Evolutionary conservation across 92 coral and sea anemone species (phyloP), one percentile per base, ranked within the genome.

Genomic region (Porites cylindrica): DNA sequence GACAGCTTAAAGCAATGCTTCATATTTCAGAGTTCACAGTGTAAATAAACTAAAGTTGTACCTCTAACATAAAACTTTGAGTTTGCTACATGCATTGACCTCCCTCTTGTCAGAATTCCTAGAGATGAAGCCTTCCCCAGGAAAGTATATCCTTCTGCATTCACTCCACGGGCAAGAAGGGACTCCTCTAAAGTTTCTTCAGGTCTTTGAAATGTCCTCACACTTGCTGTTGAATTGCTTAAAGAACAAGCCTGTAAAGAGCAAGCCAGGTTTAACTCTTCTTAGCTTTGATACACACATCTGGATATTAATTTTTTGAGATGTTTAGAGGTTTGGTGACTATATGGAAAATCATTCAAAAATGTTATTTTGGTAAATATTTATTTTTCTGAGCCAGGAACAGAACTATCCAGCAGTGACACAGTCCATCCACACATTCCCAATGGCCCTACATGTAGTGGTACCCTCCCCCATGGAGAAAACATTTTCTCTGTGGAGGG

Each of bases 31-130:
- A 38, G 47, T 38, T 4, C 47, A 38, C 47, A 38, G 47, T 38
- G 47, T 4, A 38, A 38, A 38, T 38, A 3, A 38, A 38, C 47
- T 4, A 2, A 6, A 1, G 26, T 20, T 12, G 17, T 78, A 93
- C 99, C 98, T 95, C 89, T 97, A 2, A 93, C 91, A 80, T 97
- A 95, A 83, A 97, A 97, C 88, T 97, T 97, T 20, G 99, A 97
- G 83, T 97, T 97, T n/a, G 99, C 99, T 16, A 97, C 98, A 85
- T 95, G 98, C 60, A 96, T 12, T 5, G 98, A 90, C 75, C 89
- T 90, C 53, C 90, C 98, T 50, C 98, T 84, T 66, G 93, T 56
- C 60, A 95, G 89, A 13, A 94, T 89, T n/a, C 92, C 87, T 88
- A 95, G 83, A 4, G 93, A 82, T 53, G 91, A 68, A 7, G 87